A percentile compares a stretch with the other conserved stretches of the same genome.
These are phyloP conservation scores for Hafferia zeledoni DNA, from an alignment of 2,797 vertebrate genomes.

Conservation along the genomic window DNA sequence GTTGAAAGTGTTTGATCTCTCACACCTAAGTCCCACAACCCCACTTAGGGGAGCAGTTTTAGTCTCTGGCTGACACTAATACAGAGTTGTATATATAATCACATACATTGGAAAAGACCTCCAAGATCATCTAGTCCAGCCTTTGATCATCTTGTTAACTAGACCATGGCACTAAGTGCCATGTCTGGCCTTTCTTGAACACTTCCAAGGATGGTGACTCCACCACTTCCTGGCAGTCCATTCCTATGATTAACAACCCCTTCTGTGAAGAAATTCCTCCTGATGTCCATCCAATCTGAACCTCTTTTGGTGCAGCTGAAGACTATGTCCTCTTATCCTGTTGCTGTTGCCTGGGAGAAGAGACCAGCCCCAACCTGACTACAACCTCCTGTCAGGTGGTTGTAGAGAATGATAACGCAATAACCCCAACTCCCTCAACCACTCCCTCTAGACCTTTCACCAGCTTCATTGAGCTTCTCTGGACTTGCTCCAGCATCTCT, in stretches of 20 bases:
- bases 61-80: background rate
- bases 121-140: background rate
- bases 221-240: background rate
- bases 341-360: background rate
- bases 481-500: background rate
- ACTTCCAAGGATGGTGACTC: background rate
- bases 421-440: background rate
- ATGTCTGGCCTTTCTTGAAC: background rate
- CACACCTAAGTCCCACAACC: rapidly evolving
- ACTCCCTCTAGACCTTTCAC: background rate
- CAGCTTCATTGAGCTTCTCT: background rate
- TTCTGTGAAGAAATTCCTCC: background rate
- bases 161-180: background rate
- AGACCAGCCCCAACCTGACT: background rate
- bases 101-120: background rate
- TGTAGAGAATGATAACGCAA: background rate
- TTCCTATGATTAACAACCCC: background rate
- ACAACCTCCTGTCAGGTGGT: background rate
- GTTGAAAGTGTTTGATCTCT: background rate
- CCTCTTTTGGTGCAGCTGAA: background rate
- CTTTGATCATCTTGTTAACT: background rate
- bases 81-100: background rate
- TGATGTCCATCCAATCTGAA: background rate
- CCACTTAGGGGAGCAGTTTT: background rate
- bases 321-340: rapidly evolving